Percentiles rank a stretch among this genome's conserved stretches.
Conservation (phyloP, 2,888 invertebrate species). For the Pyrochroa serraticornis region DNA sequence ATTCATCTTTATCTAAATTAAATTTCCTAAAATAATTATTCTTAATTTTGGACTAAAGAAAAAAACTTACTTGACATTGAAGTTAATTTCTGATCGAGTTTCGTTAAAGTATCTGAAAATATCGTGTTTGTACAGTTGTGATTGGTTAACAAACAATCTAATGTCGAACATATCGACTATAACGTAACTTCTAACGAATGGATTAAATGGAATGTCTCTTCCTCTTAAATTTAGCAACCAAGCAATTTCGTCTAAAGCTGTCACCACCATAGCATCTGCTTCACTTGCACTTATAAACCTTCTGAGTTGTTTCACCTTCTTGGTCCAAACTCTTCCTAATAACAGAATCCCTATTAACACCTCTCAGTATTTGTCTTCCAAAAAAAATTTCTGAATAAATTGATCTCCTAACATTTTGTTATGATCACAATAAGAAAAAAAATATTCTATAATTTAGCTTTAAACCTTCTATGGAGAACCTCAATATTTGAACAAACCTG, state of each 20-base stretch:
- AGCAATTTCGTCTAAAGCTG: conserved; percentile 85
- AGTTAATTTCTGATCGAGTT: conserved; percentile 52
- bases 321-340: conserved; percentile 72
- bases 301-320: conserved; percentile 74
- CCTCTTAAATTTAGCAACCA: conserved; percentile 91
- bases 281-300: conserved; percentile 65
- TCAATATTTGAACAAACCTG: conserved; percentile 55
- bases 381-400: too few relatives aligned
- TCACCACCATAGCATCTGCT: conserved; percentile 81
- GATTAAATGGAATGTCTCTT: conserved; percentile 79
- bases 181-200: conserved; percentile 78
- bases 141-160: conserved; percentile 72
- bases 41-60: background rate
- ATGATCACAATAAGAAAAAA: too few relatives aligned
- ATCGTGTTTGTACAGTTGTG: conserved; percentile 62
- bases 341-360: conserved; percentile 9
- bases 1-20: too few relatives aligned
- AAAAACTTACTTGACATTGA: conserved; percentile 67
- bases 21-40: too few relatives aligned
- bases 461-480: too few relatives aligned
- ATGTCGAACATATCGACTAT: conserved; percentile 70
- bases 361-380: too few relatives aligned
- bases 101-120: conserved; percentile 56
- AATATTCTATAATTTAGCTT: too few relatives aligned
- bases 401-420: too few relatives aligned